phyloP scores from a whole-genome alignment of 2,113 vertebrate species.

The Mixornis gularis region DNA sequence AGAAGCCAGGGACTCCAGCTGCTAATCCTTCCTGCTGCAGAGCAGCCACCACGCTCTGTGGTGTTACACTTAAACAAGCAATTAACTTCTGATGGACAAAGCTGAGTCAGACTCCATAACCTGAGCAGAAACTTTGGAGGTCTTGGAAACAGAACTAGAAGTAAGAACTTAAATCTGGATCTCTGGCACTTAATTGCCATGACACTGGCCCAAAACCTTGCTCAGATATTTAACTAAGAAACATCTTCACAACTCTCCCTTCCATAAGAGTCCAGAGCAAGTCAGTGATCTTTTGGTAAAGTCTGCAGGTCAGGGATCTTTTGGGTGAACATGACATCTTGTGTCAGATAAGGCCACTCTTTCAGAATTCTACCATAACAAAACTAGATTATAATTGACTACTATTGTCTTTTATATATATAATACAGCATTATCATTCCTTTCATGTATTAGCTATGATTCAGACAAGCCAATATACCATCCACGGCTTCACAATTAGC shows the following conservation, averaged over 20 bases:
- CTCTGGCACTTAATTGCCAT: neutral
- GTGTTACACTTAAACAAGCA: neutral
- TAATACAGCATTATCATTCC: neutral
- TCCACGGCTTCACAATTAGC: neutral
- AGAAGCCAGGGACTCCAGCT: conserved; percentile 1
- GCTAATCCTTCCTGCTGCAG: neutral
- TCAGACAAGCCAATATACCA: neutral
- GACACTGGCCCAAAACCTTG: neutral
- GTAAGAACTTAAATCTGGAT: neutral
- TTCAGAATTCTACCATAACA: neutral
- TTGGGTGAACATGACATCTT: neutral
- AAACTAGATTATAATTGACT: neutral
- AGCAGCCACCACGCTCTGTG: neutral
- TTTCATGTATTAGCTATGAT: neutral
- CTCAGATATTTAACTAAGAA: neutral
- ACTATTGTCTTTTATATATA: neutral
- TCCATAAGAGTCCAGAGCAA: neutral
- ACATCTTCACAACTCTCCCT: neutral
- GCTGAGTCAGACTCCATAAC: neutral
- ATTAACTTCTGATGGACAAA: neutral
- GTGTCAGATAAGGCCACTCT: neutral
- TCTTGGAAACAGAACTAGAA: neutral
- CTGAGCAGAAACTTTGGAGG: neutral
- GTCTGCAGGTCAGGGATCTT: neutral
- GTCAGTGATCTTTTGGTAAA: neutral